These are phyloP conservation scores for Globicephala melas DNA, from an alignment of 2,113 vertebrate species.

Conservation along the genomic window DNA sequence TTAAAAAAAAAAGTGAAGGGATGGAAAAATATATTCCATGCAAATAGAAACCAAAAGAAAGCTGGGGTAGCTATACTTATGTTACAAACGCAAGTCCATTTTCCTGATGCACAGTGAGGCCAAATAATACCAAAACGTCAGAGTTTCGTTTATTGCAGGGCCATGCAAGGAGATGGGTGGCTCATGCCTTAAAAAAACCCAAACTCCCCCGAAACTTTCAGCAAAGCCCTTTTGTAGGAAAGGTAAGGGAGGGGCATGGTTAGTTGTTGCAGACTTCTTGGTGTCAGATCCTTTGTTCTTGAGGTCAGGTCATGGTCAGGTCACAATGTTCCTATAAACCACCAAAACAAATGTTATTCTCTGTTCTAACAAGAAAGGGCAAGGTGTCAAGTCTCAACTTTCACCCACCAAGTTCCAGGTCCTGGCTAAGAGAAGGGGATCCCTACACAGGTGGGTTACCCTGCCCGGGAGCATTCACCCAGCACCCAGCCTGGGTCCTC, in stretches of 20 bases:
- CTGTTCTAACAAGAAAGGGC: background rate
- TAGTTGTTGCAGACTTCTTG: background rate
- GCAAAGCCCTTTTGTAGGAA: background rate
- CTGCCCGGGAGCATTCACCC: background rate
- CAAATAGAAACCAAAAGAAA: background rate
- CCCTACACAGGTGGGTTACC: background rate
- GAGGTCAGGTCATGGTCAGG: background rate
- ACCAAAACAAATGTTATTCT: background rate
- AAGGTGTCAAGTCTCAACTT: background rate
- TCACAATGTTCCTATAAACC: background rate
- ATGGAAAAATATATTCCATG: background rate
- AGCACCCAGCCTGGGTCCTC: background rate
- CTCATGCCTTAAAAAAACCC: background rate
- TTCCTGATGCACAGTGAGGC: fast-evolving
- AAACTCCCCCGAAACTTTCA: background rate
- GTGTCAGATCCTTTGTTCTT: background rate
- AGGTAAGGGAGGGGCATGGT: background rate
- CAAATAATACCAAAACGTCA: background rate
- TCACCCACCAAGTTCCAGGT: background rate
- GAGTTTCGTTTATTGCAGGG: background rate
- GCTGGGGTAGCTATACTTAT: background rate
- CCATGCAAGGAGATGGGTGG: background rate
- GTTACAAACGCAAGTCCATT: background rate
- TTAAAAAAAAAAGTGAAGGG: background rate
- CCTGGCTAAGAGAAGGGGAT: background rate